A percentile compares a stretch with the other conserved stretches of the same genome.
Conservation (phyloP, 2,113 vertebrate species). For the Pedionomus torquatus region DNA sequence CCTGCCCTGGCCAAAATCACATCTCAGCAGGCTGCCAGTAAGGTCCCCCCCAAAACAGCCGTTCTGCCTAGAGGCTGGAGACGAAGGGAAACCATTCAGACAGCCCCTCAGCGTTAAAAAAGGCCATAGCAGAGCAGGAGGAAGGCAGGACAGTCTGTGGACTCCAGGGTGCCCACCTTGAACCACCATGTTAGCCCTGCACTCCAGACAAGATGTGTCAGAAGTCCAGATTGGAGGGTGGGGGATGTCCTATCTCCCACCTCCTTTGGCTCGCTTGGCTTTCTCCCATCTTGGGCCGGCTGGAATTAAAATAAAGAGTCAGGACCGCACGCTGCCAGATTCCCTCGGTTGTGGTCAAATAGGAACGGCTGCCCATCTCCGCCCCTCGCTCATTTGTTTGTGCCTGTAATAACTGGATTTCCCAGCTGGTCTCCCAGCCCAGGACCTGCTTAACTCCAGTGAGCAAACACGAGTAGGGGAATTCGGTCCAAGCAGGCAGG, state of each 20-base stretch:
- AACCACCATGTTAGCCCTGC: accelerated
- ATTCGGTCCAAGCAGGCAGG: slow-evolving; percentile 45
- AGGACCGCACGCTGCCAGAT: background rate
- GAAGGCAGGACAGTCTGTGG: background rate
- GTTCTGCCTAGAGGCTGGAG: background rate
- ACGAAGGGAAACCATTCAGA: background rate
- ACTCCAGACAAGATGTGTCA: slow-evolving; percentile 18
- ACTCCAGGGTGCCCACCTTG: background rate
- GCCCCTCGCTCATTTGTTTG: background rate
- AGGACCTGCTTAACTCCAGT: slow-evolving; percentile 20
- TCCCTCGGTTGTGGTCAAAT: background rate
- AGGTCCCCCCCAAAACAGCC: background rate
- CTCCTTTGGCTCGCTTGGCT: background rate
- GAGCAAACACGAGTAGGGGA: background rate
- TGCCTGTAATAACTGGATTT: slow-evolving; percentile 21
- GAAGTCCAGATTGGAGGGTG: slow-evolving; percentile 33
- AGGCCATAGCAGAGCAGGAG: background rate
- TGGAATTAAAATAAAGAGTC: background rate
- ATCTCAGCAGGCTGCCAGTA: background rate
- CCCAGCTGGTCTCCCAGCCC: slow-evolving; percentile 45
- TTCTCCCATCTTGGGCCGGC: background rate
- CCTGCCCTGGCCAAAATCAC: background rate
- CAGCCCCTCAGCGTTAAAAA: background rate
- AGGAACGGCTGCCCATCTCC: background rate
- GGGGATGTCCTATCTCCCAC: slow-evolving; percentile 14